Evolutionary conservation across 1,140 invertebrate species (phyloP).

Genomic region (Drosophila biarmipes): DNA sequence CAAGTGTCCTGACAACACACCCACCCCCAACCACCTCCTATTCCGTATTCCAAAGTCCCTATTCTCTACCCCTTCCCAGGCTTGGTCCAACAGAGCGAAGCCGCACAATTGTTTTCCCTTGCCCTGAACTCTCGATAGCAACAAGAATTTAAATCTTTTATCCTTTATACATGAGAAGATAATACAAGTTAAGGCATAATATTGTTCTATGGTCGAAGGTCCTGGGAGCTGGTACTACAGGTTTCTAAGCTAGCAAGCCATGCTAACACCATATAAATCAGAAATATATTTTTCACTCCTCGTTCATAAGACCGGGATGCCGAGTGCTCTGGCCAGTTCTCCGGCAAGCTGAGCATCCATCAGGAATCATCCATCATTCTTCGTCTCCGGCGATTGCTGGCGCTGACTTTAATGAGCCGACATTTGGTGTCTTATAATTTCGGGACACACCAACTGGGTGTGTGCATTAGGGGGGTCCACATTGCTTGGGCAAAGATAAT

Average conservation of each 20-base stretch:
- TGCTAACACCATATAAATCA: too few relatives aligned
- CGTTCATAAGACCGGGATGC: background rate
- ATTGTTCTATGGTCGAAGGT: too few relatives aligned
- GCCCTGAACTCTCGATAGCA: background rate
- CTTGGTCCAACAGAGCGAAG: constrained; percentile 29
- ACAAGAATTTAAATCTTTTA: too few relatives aligned
- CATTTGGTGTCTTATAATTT: constrained; percentile 26
- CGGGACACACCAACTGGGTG: background rate
- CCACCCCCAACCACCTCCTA: background rate
- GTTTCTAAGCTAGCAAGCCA: too few relatives aligned
- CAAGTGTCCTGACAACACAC: constrained; percentile 63
- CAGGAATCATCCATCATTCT: constrained; percentile 35
- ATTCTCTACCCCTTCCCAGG: background rate
- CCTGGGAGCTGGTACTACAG: too few relatives aligned
- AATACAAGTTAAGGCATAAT: too few relatives aligned
- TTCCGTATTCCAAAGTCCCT: background rate
- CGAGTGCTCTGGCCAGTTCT: constrained; percentile 5
- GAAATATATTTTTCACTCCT: constrained; percentile 17
- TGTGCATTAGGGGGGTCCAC: background rate
- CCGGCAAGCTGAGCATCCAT: constrained; percentile 10
- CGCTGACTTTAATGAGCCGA: constrained; percentile 44
- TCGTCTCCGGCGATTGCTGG: constrained; percentile 29
- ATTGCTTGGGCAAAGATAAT: too few relatives aligned
- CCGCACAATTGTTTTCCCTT: constrained; percentile 59
- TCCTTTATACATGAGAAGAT: too few relatives aligned